Evolutionary conservation across 2,113 vertebrate species (phyloP), one percentile per base, ranked within the genome.

Genomic region (Archilochus colubris): DNA sequence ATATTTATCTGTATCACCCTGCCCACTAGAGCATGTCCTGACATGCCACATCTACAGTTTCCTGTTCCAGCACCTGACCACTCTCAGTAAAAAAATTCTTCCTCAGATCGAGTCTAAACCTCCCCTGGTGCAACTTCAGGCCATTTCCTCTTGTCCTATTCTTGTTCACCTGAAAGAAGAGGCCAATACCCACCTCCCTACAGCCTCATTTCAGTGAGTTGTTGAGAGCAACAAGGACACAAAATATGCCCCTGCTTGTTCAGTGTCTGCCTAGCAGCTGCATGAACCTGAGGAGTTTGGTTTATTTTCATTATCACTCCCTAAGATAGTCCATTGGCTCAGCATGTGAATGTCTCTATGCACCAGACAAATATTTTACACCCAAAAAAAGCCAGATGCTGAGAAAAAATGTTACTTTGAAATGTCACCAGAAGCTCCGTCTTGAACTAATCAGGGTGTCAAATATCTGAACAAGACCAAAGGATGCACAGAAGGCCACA

Each of bases 311-410:
- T 24, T 51, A 43, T 51, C 25, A 3, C 19, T 81, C 33, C 30
- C 48, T 76, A 33, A 73, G 70, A 76, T 14, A 64, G 23, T 40
- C 43, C 44, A 30, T 17, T 59, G 43, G 62, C 43, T 54, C 33
- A 67, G 70, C 53, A 46, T 6, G 5, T 15, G 28, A 82, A 70
- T 0, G 0, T 38, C 38, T 80, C 59, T 48, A 4, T 5, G 10
- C 40, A 78, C 9, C 9, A 84, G 33, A 55, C 25, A 64, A 63
- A 53, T 6, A 5, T 48, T 3, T 19, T 72, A 30, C 4, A 69
- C 3, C 31, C 69, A 83, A 23, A 43, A 81, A 81, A 73, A 66
- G 14, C 19, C 22, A 64, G 50, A 4, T 81, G 50, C 44, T 80
- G 68, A 61, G 1, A 10, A 93, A 93, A 82, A 82, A 33, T 23